These are phyloP conservation scores for Anguilla megastoma DNA, from an alignment of 2,797 vertebrate genomes.

Conservation along the genomic window DNA sequence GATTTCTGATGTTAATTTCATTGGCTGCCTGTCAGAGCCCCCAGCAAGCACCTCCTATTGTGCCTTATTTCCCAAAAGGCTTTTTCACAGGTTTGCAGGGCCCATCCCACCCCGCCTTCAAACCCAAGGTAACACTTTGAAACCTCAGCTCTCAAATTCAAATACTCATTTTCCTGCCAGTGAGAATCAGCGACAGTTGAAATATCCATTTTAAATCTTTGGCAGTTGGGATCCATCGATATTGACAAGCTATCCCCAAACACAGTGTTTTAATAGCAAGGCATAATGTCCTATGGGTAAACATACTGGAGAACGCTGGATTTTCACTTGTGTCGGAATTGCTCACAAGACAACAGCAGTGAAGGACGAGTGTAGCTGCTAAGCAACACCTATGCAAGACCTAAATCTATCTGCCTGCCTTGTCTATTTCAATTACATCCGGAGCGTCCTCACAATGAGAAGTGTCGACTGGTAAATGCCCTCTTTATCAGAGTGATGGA, in stretches of 20 bases:
- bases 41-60: neutral
- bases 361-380: neutral
- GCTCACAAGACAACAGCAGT: neutral
- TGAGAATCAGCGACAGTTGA: neutral
- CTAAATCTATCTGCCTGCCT: neutral
- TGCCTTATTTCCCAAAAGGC: neutral
- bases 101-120: neutral
- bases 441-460: neutral
- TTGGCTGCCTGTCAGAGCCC: neutral
- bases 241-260: neutral
- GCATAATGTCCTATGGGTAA: neutral
- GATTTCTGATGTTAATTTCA: neutral
- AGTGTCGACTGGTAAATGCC: neutral
- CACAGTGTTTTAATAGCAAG: neutral
- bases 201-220: neutral
- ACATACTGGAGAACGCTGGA: neutral
- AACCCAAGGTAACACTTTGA: neutral
- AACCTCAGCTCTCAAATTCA: neutral
- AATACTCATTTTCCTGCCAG: neutral
- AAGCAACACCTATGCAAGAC: neutral
- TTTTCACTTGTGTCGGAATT: neutral
- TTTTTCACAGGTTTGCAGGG: neutral
- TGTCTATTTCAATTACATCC: neutral
- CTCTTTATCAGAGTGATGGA: conserved; percentile 1
- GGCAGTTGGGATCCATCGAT: neutral